Evolutionary conservation across 1,140 invertebrate species (phyloP).

Genomic region (Drosophila albomicans): DNA sequence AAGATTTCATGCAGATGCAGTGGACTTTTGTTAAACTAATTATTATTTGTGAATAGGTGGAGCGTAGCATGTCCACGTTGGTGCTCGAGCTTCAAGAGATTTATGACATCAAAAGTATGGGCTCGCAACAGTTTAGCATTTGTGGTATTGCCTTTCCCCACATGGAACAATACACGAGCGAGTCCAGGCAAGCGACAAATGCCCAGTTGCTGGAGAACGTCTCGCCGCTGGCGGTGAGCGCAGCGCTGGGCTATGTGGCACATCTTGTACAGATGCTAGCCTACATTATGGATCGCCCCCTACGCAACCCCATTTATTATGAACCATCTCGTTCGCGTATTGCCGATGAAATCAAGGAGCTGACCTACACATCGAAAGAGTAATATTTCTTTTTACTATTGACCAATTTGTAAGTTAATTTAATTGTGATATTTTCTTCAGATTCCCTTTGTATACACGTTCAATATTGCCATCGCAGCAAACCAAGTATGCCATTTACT

Average conservation of each 20-base stretch:
- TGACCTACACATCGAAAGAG: constrained; percentile 91
- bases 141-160: constrained; percentile 91
- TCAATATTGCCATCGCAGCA: constrained; percentile 88
- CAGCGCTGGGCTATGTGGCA: constrained; percentile 92
- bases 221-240: constrained; percentile 89
- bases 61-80: constrained; percentile 78
- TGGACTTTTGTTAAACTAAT: neutral
- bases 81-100: constrained; percentile 85
- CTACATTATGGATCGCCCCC: constrained; percentile 91
- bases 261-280: constrained; percentile 93
- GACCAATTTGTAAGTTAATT: neutral
- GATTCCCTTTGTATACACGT: constrained; percentile 92
- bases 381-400: constrained; percentile 78
- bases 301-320: constrained; percentile 91
- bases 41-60: constrained; percentile 43
- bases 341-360: constrained; percentile 90
- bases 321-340: constrained; percentile 92
- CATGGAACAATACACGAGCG: constrained; percentile 86
- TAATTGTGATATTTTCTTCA: constrained; percentile 79
- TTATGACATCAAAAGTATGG: constrained; percentile 84
- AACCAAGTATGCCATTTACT: constrained; percentile 93
- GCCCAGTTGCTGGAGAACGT: constrained; percentile 66
- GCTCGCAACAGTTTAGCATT: constrained; percentile 87
- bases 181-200: constrained; percentile 55
- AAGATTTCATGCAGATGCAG: neutral